phyloP scores from a whole-genome alignment of 2,888 invertebrate genomes.

The Drosophila infuscata region DNA sequence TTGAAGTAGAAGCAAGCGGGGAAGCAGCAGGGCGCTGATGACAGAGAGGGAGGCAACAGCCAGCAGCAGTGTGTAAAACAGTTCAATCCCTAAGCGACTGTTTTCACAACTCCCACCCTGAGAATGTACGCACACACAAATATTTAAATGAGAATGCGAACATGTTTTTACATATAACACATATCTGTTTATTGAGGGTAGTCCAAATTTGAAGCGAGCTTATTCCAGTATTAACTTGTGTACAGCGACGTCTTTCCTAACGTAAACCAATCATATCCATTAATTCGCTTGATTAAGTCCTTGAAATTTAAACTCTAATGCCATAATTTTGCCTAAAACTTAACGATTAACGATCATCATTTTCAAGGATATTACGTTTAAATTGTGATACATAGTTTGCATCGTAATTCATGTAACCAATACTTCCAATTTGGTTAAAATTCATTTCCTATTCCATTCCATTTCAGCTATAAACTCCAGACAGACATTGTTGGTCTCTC shows the following conservation, averaged over 20 bases:
- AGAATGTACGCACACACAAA: not conserved
- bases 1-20: slow-evolving; percentile 45
- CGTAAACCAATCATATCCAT: not conserved
- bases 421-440: not conserved
- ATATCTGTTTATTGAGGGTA: not conserved
- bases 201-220: not conserved
- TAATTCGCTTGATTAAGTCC: not conserved
- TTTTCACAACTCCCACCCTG: not conserved
- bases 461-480: not conserved
- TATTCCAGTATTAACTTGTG: not conserved
- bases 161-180: not conserved
- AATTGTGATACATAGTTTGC: not conserved
- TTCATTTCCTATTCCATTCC: no score
- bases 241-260: not conserved
- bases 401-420: not conserved
- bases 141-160: not conserved
- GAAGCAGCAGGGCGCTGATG: not conserved
- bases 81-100: not conserved
- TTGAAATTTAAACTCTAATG: not conserved
- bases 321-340: not conserved
- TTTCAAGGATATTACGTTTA: not conserved
- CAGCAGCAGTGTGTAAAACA: not conserved
- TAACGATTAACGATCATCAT: not conserved
- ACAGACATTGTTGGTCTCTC: not conserved
- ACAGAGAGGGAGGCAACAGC: no score